Percentiles rank a stretch among this genome's conserved stretches.
Evolutionary conservation across 2,888 invertebrate genomes (phyloP).

Genomic region (Taphrorychus bicolor): DNA sequence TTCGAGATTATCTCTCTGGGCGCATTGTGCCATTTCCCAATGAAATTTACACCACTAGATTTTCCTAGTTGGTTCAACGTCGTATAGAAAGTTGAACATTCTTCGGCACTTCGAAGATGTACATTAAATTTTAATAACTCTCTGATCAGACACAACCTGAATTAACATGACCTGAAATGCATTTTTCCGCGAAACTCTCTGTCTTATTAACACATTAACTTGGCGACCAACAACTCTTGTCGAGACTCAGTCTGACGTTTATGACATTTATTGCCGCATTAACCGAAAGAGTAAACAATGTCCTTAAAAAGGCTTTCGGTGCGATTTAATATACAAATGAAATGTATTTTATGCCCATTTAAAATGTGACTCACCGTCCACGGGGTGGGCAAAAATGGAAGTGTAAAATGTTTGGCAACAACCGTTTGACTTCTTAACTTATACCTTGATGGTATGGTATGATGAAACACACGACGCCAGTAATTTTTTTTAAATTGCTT

Average conservation of each 20-base stretch:
- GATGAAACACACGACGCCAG: not conserved
- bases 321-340: slow-evolving; percentile 10
- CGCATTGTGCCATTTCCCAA: slow-evolving; percentile 28
- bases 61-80: not conserved
- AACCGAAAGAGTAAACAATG: slow-evolving; percentile 9
- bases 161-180: not conserved
- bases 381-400: slow-evolving; percentile 11
- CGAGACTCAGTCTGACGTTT: not conserved
- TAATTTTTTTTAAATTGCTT: not conserved
- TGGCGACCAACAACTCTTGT: not conserved
- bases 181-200: slow-evolving; percentile 1
- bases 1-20: slow-evolving; percentile 32
- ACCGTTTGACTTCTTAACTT: not conserved
- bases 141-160: not conserved
- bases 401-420: slow-evolving; percentile 22
- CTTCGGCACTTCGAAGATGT: not conserved
- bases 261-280: slow-evolving; percentile 8
- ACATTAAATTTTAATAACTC: not conserved
- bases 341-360: not conserved
- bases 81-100: not conserved
- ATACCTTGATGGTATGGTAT: not conserved
- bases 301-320: slow-evolving; percentile 15
- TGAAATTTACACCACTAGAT: slow-evolving; percentile 28
- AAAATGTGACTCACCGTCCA: slow-evolving; percentile 22
- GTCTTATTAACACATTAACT: slow-evolving; percentile 12